Evolutionary conservation across 2,888 invertebrate species (phyloP).

Genomic region (Neuroscelio doddi): DNA sequence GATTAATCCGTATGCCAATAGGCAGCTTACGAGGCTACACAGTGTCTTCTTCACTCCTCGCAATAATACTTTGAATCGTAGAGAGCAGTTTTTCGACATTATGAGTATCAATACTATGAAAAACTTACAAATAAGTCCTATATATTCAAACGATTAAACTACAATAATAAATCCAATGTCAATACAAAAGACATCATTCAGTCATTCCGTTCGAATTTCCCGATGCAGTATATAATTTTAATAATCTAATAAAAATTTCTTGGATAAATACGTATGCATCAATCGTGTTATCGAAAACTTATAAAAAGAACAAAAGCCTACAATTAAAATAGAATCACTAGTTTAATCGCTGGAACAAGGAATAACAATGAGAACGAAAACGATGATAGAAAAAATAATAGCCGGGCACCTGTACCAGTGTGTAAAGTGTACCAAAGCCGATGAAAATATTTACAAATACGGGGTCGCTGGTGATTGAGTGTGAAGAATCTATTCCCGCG

Average conservation of each 20-base stretch:
- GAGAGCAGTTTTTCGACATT: conserved; percentile 44
- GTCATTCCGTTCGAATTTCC: neutral
- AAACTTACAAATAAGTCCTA: conserved; percentile 16
- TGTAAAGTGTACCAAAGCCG: conserved; percentile 39
- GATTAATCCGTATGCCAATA: conserved; percentile 4
- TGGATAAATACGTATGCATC: no score
- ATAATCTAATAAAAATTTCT: no score
- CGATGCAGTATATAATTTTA: neutral
- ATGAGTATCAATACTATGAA: conserved; percentile 37
- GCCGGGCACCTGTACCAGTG: conserved; percentile 7
- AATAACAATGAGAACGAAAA: conserved; percentile 15
- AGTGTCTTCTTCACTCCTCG: neutral
- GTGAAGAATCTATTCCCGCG: conserved; percentile 26
- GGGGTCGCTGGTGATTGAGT: conserved; percentile 18
- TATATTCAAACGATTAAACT: conserved; percentile 13
- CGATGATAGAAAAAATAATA: conserved; percentile 23
- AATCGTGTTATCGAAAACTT: neutral
- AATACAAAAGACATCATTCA: neutral
- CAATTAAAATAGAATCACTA: neutral
- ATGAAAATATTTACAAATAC: conserved; percentile 40
- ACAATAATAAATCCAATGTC: neutral
- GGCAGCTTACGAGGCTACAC: neutral
- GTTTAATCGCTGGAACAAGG: neutral
- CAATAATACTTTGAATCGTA: conserved; percentile 46
- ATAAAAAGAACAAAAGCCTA: neutral